Conservation (phyloP, 2,113 vertebrate genomes). For the Siphamia tubifer region DNA sequence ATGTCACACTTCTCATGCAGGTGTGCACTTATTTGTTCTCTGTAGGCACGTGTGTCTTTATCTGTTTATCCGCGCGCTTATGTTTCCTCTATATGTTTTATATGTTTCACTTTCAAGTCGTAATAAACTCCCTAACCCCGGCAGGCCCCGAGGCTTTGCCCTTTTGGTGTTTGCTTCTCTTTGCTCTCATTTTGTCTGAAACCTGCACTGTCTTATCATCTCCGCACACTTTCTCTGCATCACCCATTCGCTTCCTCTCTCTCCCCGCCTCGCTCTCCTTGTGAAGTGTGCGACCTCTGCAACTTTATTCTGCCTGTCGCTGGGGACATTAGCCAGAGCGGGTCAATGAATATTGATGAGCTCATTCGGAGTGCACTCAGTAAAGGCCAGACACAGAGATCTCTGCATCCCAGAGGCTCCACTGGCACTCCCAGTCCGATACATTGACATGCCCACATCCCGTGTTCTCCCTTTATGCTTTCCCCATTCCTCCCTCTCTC, state of each 20-base stretch:
- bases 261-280: constrained; percentile 4
- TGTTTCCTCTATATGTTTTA: constrained; percentile 55
- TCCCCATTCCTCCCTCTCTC: not conserved
- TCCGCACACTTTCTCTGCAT: constrained; percentile 10
- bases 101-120: constrained; percentile 47
- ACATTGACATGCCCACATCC: constrained; percentile 42
- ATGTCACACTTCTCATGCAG: constrained; percentile 32
- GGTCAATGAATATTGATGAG: constrained; percentile 78
- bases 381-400: constrained; percentile 68
- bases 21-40: constrained; percentile 32
- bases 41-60: constrained; percentile 20
- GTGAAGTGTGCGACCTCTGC: constrained; percentile 71
- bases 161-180: constrained; percentile 50
- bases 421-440: constrained; percentile 34
- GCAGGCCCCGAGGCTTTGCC: constrained; percentile 42
- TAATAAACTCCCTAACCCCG: constrained; percentile 52
- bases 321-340: constrained; percentile 62
- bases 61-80: constrained; percentile 20
- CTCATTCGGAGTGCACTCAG: constrained; percentile 54
- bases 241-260: constrained; percentile 15
- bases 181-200: constrained; percentile 50
- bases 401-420: constrained; percentile 46
- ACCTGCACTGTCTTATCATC: constrained; percentile 43
- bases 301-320: constrained; percentile 67
- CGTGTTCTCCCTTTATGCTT: not conserved